These are phyloP conservation scores for Amiota communis DNA, from an alignment of 2,888 invertebrate genomes.

Conservation along the genomic window DNA sequence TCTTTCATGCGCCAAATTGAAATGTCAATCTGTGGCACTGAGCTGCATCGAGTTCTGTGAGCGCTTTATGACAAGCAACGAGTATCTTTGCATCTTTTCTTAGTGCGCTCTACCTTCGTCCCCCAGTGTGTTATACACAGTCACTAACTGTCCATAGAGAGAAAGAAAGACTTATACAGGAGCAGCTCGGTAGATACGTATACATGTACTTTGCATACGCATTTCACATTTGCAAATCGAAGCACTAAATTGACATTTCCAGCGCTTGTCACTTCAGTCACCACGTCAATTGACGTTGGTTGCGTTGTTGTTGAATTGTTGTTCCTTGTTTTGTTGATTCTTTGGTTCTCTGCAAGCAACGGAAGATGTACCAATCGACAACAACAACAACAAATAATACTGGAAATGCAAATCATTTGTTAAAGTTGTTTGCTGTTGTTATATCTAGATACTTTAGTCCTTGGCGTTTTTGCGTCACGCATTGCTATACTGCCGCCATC, in stretches of 20 bases:
- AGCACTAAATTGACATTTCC: conserved; percentile 63
- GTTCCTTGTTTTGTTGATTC: not conserved
- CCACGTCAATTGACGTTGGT: not conserved
- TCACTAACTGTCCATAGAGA: no score
- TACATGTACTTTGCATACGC: conserved; percentile 15
- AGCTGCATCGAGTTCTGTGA: conserved; percentile 19
- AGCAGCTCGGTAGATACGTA: not conserved
- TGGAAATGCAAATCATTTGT: conserved; percentile 57
- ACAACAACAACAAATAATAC: conserved; percentile 53
- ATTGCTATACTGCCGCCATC: not conserved
- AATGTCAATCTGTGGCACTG: conserved; percentile 58
- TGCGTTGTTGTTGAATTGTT: not conserved
- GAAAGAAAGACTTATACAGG: no score
- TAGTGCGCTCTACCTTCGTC: not conserved
- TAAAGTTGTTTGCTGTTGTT: conserved; percentile 47
- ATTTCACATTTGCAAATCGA: conserved; percentile 37
- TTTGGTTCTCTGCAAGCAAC: no score
- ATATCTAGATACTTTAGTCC: no score
- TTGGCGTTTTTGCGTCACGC: conserved; percentile 23
- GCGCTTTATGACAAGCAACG: conserved; percentile 62
- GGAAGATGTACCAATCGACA: no score
- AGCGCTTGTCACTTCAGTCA: conserved; percentile 54
- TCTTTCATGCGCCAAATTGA: conserved; percentile 56
- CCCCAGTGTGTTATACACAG: no score
- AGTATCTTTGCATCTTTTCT: conserved; percentile 9